These are phyloP conservation scores for Diorhabda carinulata DNA, from an alignment of 1,140 invertebrate genomes.

Conservation along the genomic window DNA sequence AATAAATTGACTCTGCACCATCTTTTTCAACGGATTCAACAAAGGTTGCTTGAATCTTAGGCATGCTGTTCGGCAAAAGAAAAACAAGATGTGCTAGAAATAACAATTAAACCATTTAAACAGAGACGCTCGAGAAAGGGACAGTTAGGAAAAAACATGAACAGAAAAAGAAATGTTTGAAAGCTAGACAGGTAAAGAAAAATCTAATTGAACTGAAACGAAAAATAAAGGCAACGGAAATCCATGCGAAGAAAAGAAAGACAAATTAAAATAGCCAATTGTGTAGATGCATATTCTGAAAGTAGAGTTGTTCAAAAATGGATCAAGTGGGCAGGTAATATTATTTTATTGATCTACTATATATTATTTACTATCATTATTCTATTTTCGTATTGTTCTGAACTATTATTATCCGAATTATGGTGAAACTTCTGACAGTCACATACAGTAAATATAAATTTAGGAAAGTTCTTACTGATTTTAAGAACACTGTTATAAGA, in stretches of 20 bases:
- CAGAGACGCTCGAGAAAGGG: too few species aligned
- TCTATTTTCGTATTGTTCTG: neutral
- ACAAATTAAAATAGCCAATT: neutral
- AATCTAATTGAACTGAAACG: neutral
- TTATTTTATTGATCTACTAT: neutral
- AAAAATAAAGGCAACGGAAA: slow-evolving; percentile 3
- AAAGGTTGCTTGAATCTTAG: too few species aligned
- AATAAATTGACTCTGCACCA: neutral
- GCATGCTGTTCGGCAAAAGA: too few species aligned
- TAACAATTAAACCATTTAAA: too few species aligned
- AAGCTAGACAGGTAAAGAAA: slow-evolving; percentile 7
- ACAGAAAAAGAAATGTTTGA: slow-evolving; percentile 6
- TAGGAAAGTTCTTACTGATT: neutral
- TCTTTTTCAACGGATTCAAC: neutral
- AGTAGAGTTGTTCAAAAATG: slow-evolving; percentile 5
- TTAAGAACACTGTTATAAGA: neutral
- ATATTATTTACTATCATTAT: neutral
- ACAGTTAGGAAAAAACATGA: slow-evolving; percentile 1
- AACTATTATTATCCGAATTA: neutral
- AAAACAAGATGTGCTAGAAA: too few species aligned
- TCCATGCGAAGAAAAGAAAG: neutral
- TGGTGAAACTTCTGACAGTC: neutral
- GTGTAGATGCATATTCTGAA: neutral
- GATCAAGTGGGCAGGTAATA: slow-evolving; percentile 5
- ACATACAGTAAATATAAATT: neutral